Evolutionary conservation across 2,888 invertebrate species (phyloP).

Genomic region (Eupithecia subumbrata): DNA sequence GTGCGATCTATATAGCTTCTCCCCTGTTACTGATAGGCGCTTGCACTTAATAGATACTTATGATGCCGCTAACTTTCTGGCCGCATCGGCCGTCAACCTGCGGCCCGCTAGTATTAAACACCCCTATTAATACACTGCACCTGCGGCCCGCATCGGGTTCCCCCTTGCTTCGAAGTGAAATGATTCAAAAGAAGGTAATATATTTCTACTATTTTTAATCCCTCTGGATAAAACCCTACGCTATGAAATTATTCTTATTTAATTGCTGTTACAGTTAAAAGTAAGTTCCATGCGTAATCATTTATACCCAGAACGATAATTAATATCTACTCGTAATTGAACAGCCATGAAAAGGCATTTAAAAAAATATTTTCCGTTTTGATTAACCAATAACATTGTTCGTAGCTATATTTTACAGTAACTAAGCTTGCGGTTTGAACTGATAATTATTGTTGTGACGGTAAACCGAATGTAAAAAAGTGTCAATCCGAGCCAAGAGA

Average conservation of each 20-base stretch:
- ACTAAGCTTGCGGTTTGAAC: background rate
- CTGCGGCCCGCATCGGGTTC: background rate
- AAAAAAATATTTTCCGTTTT: background rate
- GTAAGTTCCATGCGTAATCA: background rate
- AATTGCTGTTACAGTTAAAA: background rate
- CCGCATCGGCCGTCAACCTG: constrained; percentile 14
- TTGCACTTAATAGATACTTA: constrained; percentile 36
- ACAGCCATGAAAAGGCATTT: background rate
- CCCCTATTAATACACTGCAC: background rate
- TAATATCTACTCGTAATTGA: background rate
- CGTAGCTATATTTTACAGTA: background rate
- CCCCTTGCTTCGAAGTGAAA: background rate
- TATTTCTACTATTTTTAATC: background rate
- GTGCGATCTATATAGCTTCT: constrained; percentile 12
- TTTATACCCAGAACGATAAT: background rate
- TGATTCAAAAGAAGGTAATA: background rate
- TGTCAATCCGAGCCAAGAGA: background rate
- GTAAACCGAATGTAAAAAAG: background rate
- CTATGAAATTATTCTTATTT: background rate
- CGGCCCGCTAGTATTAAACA: constrained; percentile 14
- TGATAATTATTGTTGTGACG: background rate
- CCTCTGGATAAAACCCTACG: background rate
- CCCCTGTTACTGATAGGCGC: constrained; percentile 22
- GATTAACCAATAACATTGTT: background rate
- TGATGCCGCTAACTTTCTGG: constrained; percentile 31